These are phyloP conservation scores for Pocillopora verrucosa DNA, from an alignment of 64 coral and sea anemone genomes.

Conservation along the genomic window DNA sequence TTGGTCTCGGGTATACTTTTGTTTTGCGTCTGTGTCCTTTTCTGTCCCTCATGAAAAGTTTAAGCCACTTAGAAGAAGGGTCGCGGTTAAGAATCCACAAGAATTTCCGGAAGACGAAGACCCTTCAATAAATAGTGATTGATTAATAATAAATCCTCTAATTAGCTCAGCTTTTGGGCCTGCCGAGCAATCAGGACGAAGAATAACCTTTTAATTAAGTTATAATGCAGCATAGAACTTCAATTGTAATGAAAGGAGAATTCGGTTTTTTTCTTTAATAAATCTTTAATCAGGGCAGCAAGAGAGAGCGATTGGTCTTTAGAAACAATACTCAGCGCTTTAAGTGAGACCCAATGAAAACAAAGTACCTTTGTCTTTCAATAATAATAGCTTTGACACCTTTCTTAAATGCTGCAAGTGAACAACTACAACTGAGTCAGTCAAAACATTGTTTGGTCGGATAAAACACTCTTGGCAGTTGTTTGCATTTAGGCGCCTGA, in stretches of 20 bases:
- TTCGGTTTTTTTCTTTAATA: not conserved
- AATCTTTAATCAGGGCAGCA: not conserved
- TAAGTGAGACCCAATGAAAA: not conserved
- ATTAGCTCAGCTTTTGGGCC: slow-evolving; percentile 10
- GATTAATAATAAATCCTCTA: slow-evolving; percentile 3
- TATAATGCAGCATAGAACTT: not conserved
- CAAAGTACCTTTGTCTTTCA: slow-evolving; percentile 15
- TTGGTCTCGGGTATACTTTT: not conserved
- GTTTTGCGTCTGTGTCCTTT: not conserved
- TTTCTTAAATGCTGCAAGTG: slow-evolving; percentile 2
- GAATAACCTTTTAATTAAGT: not conserved
- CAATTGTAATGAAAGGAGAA: not conserved
- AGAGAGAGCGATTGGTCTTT: not conserved
- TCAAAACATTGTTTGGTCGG: slow-evolving; percentile 47
- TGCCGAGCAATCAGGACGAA: slow-evolving; percentile 13
- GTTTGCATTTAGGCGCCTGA: slow-evolving; percentile 32
- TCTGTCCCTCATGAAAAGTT: not conserved
- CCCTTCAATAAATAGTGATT: slow-evolving; percentile 26
- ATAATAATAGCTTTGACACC: slow-evolving; percentile 22
- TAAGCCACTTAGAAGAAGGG: slow-evolving; percentile 18
- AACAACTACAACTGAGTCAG: slow-evolving; percentile 10
- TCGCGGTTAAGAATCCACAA: slow-evolving; percentile 1
- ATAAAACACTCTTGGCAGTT: slow-evolving; percentile 26
- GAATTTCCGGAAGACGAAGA: slow-evolving; percentile 37
- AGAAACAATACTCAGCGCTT: not conserved